These are phyloP conservation scores for Hymenochirus boettgeri DNA, from an alignment of 2,113 vertebrate genomes.

Conservation along the genomic window DNA sequence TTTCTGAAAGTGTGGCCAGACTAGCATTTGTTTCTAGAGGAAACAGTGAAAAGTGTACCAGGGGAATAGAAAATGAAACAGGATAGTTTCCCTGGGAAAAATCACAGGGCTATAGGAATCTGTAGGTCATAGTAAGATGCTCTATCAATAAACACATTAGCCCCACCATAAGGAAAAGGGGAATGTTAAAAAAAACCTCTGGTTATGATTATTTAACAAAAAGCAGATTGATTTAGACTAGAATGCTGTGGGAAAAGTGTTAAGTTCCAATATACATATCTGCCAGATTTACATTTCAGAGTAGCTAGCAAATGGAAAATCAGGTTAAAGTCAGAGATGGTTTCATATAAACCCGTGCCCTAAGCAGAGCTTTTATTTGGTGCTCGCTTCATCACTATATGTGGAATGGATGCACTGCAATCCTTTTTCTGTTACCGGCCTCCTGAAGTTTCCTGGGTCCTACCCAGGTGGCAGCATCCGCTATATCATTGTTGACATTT, in stretches of 20 bases:
- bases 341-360: too few relatives aligned
- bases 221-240: constrained; percentile 1
- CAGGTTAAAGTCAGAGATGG: too few relatives aligned
- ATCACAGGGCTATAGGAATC: constrained; percentile 31
- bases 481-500: too few relatives aligned
- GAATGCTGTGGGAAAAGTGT: not conserved
- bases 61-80: constrained; percentile 35
- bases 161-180: constrained; percentile 5
- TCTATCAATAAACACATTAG: constrained; percentile 36
- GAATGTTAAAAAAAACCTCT: constrained; percentile 4
- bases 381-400: too few relatives aligned
- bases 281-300: too few relatives aligned
- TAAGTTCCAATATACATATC: not conserved
- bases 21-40: constrained; percentile 33
- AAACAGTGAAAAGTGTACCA: constrained; percentile 32
- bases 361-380: too few relatives aligned
- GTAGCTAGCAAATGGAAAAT: too few relatives aligned
- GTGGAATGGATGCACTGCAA: too few relatives aligned
- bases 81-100: constrained; percentile 31
- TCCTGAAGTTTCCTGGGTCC: too few relatives aligned
- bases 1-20: constrained; percentile 13
- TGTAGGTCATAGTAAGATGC: constrained; percentile 31
- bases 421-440: too few relatives aligned
- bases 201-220: constrained; percentile 14
- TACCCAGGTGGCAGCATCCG: too few relatives aligned